Evolutionary conservation across 1,140 invertebrate species (phyloP), one percentile per base, ranked within the genome.

Genomic region (Drosophila pruinosa): DNA sequence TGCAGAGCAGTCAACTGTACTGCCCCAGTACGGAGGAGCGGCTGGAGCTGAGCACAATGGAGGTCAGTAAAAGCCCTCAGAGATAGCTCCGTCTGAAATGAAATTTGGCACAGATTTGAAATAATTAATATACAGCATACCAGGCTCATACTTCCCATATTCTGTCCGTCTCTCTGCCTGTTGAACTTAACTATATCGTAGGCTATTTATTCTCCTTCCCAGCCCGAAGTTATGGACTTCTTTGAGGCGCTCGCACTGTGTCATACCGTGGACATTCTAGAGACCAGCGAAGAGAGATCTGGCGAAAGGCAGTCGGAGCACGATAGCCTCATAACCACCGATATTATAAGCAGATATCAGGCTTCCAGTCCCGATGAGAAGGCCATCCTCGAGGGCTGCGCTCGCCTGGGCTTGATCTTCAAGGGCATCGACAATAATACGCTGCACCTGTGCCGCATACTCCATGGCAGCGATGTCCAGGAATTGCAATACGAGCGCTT

Each of bases 281-380:
- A 64, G 38, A 10, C 24, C 12, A 12, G 0, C 19, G 52, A 45
- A 3, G 19, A 64, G 24, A 14, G 38, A 36, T 31, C 12, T 0
- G 1, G 21, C 0, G 57, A 74, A 15, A 24, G n/a, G 1, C 24
- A 36, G 1, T 45, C 74, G 4, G 70, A 82, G 6, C 7, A 19
- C 0, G 74, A 57, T 15, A 65, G 39, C 5, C 17, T 86, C 1
- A 61, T 82, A 36, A 24, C 28, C 0, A 43, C 36, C 3, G 24
- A 43, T 4, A 69, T 76, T 21, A 24, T 75, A 2, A 50, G 45
- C 2, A 47, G 75, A n/a, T 92, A 92, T 28, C 93, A 96, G 91
- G 96, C 95, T 0, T 94, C 95, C 7, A 97, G 96, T 63, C 96
- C 96, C 0, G 96, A 97, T 85, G 97, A 97, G 78, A 97, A 97